Percentiles rank a stretch among this genome's conserved stretches.
Conservation (phyloP, 2,113 vertebrate species). For the Gallinago media region DNA sequence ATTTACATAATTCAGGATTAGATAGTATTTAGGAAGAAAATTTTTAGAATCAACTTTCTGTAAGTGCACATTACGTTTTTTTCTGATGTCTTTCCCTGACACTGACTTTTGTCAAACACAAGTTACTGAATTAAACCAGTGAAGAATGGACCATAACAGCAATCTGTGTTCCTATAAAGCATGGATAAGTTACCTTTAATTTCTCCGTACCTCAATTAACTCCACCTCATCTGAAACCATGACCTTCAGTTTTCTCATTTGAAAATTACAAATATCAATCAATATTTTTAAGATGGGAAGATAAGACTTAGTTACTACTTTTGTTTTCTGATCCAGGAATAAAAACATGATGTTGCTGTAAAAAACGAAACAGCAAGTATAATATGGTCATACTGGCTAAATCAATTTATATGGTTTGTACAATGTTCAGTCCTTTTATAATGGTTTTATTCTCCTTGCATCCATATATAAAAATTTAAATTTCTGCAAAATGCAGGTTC, state of each 20-base stretch:
- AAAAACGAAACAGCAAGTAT: neutral
- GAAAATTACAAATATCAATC: neutral
- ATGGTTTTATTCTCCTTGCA: neutral
- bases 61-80: neutral
- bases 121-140: neutral
- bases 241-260: neutral
- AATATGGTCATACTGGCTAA: neutral
- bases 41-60: neutral
- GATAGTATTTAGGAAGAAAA: neutral
- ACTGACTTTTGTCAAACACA: neutral
- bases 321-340: neutral
- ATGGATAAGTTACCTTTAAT: neutral
- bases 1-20: neutral
- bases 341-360: neutral
- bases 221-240: neutral
- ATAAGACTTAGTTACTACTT: neutral
- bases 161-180: neutral
- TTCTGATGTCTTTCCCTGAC: neutral
- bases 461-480: neutral
- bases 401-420: neutral
- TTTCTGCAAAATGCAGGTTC: neutral
- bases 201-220: neutral
- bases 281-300: neutral
- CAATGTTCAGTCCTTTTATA: neutral
- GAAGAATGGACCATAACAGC: neutral